Percentiles rank a stretch among this genome's conserved stretches.
phyloP scores from a whole-genome alignment of 1,140 invertebrate species.

The Probaryconus sp. region DNA sequence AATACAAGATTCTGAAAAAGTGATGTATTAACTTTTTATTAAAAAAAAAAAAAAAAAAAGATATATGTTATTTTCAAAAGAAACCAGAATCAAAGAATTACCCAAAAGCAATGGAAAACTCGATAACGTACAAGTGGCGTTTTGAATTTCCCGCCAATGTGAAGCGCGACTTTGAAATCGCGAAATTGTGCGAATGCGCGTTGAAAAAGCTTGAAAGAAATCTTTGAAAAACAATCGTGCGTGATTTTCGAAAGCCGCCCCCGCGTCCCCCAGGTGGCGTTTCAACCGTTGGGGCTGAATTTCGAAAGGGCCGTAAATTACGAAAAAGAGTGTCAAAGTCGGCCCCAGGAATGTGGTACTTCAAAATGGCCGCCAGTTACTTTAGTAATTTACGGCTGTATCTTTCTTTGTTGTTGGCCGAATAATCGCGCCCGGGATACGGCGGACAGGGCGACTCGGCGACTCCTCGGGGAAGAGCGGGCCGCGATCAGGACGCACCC shows the following conservation, averaged over 20 bases:
- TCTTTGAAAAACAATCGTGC: too few species aligned
- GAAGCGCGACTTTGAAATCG: not conserved
- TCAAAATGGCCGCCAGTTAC: conserved; percentile 80
- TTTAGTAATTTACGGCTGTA: conserved; percentile 78
- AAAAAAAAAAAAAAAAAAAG: too few species aligned
- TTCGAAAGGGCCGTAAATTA: conserved; percentile 65
- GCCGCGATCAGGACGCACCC: conserved; percentile 45
- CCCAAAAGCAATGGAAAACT: too few species aligned
- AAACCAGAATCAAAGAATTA: too few species aligned
- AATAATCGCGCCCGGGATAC: conserved; percentile 65
- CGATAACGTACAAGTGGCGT: too few species aligned
- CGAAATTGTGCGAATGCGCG: not conserved
- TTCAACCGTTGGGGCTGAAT: too few species aligned
- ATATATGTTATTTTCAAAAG: too few species aligned
- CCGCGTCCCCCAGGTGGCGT: too few species aligned
- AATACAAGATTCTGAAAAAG: too few species aligned
- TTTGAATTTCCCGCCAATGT: conserved; percentile 12
- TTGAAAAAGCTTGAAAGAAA: too few species aligned
- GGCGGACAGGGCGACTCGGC: conserved; percentile 46
- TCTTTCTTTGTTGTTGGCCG: conserved; percentile 77
- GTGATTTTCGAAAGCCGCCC: too few species aligned
- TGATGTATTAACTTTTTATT: too few species aligned
- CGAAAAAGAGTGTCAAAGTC: conserved; percentile 75
- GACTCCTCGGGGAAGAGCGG: conserved; percentile 50
- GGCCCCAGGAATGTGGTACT: conserved; percentile 78